Conservation (phyloP, 2,113 vertebrate species). For the Microtus richardsoni region DNA sequence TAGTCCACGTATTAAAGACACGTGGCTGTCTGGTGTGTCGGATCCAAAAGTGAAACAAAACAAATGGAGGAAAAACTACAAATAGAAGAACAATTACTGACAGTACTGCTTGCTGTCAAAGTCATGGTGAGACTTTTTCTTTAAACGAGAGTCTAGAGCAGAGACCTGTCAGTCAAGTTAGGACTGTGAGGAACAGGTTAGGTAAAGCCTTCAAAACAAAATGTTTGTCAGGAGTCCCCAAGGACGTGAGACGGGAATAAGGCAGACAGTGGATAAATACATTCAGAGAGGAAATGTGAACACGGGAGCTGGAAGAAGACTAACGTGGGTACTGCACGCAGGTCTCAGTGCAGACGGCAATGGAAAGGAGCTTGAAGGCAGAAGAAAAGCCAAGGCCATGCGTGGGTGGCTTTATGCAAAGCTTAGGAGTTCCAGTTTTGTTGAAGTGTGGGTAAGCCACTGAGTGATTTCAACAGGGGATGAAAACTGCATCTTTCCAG, state of each 20-base stretch:
- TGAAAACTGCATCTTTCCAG: background rate
- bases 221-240: background rate
- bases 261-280: background rate
- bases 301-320: background rate
- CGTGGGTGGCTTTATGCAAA: background rate
- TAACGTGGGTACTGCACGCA: fast-evolving
- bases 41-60: background rate
- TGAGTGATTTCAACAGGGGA: background rate
- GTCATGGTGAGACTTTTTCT: background rate
- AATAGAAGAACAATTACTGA: background rate
- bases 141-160: background rate
- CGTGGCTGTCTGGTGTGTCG: background rate
- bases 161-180: background rate
- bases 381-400: background rate
- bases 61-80: background rate
- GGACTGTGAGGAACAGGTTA: background rate
- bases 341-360: background rate
- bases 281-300: background rate
- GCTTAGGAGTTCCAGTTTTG: background rate
- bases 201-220: background rate
- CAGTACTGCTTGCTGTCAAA: background rate
- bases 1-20: background rate
- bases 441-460: background rate
- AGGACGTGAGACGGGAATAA: background rate
- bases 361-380: background rate